Evolutionary conservation across 2,888 invertebrate species (phyloP).

Genomic region (Rhorus exstirpatorius): DNA sequence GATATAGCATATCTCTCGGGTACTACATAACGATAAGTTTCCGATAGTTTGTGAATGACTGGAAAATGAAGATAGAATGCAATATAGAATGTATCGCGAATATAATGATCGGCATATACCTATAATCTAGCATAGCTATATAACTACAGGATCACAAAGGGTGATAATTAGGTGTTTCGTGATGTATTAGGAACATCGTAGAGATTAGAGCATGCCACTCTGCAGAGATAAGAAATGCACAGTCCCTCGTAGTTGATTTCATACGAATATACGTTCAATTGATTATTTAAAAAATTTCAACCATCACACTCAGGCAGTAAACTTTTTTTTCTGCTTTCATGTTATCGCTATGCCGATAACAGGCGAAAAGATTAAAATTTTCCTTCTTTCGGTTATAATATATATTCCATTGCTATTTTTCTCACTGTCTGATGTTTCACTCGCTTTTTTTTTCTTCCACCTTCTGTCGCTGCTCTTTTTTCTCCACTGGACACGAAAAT

Average conservation of each 20-base stretch:
- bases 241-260: background rate
- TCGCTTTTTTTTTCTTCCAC: slow-evolving; percentile 10
- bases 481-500: background rate
- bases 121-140: background rate
- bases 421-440: slow-evolving; percentile 22
- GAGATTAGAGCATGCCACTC: no score
- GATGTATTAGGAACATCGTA: background rate
- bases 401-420: background rate
- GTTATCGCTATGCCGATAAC: background rate
- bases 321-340: background rate
- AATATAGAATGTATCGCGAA: background rate
- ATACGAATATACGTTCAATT: background rate
- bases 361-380: background rate
- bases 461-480: background rate
- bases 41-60: slow-evolving; percentile 32
- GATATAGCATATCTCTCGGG: slow-evolving; percentile 46
- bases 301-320: background rate
- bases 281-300: background rate
- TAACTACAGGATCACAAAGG: background rate
- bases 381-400: background rate
- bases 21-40: slow-evolving; percentile 39
- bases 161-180: background rate
- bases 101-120: slow-evolving; percentile 3
- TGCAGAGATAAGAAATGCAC: no score
- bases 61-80: slow-evolving; percentile 3